A percentile compares a stretch with the other conserved stretches of the same genome.
These are phyloP conservation scores for Zaprionus camerounensis DNA, from an alignment of 1,140 invertebrate genomes.

Conservation along the genomic window DNA sequence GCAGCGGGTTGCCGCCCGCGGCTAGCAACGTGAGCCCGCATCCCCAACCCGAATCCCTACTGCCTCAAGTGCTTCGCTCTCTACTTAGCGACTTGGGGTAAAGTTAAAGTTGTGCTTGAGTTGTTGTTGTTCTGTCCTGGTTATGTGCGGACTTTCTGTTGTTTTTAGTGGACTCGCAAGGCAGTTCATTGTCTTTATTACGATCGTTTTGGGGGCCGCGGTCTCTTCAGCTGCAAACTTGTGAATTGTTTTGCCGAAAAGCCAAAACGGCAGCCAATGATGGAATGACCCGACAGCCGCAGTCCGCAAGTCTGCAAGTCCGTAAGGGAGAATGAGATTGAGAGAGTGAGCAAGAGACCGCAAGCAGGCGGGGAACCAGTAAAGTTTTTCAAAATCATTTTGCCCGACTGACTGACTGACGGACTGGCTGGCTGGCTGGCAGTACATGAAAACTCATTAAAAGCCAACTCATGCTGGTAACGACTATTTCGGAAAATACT, in stretches of 20 bases:
- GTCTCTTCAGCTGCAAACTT: slow-evolving; percentile 63
- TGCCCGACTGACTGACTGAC: neutral
- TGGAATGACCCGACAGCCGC: slow-evolving; percentile 46
- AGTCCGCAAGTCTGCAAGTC: neutral
- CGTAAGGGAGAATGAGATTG: neutral
- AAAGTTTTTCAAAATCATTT: slow-evolving; percentile 31
- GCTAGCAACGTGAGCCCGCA: slow-evolving; percentile 15
- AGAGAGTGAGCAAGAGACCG: slow-evolving; percentile 1
- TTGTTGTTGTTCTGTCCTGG: slow-evolving; percentile 11
- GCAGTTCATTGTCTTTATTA: slow-evolving; percentile 76
- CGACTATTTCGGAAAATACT: slow-evolving; percentile 37
- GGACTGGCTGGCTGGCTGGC: neutral
- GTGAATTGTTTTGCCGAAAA: slow-evolving; percentile 75
- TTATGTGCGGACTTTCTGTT: slow-evolving; percentile 15
- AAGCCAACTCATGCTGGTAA: slow-evolving; percentile 61
- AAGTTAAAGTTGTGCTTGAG: slow-evolving; percentile 27
- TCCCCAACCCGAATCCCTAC: neutral
- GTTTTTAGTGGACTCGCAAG: slow-evolving; percentile 44
- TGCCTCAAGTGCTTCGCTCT: slow-evolving; percentile 26
- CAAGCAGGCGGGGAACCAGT: neutral
- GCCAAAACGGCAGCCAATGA: slow-evolving; percentile 62
- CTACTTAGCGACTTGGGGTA: slow-evolving; percentile 40
- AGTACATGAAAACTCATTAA: slow-evolving; percentile 68
- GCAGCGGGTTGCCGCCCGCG: slow-evolving; percentile 18
- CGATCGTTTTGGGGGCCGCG: slow-evolving; percentile 56